Evolutionary conservation across 2,888 invertebrate species (phyloP), one percentile per base, ranked within the genome.

Genomic region (Reticulitermes lucifugus): DNA sequence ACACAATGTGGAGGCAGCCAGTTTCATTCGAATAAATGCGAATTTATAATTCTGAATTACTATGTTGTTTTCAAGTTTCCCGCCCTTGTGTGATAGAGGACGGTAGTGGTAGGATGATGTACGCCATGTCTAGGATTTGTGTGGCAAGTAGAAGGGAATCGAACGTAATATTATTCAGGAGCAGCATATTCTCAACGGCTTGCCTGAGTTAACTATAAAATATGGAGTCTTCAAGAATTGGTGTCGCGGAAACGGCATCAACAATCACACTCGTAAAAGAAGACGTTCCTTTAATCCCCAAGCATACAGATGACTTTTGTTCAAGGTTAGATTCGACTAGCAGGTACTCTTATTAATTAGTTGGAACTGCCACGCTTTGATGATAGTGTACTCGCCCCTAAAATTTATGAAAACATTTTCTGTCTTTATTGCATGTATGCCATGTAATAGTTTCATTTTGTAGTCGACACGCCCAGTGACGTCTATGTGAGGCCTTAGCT

Each of bases 221-320:
- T 65, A 87, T 87, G 86, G 86, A 86, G 82, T 80, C 85, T 46
- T 81, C 83, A 51, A 85, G 85, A 70, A 86, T 86, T 70, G 85
- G 86, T 81, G 85, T 89, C 75, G 89, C 89, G 46, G 87, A 89
- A 87, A 88, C 89, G 4, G 88, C 89, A 46, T 89, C 89, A 25
- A 89, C 89, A 18, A 89, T 89, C 10, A 88, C 88, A 87, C 91
- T 93, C 87, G 93, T 93, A 87, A 94, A 92, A 90, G 95, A 95
- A 91, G 95, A 95, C 89, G 94, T 95, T 89, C 95, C 95, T 83
- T 90, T 95, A 89, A 94, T 95, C 90, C 93, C 93, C 88, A 94
- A 94, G 89, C 87, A 88, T 86, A 88, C 86, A 55, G 93, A 92
- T 90, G 92, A 93, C 89, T 83, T 87, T 35, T 93, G 93, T 90